Evolutionary conservation across 2,113 vertebrate species (phyloP).

Genomic region (Nothobranchius kuhntae): DNA sequence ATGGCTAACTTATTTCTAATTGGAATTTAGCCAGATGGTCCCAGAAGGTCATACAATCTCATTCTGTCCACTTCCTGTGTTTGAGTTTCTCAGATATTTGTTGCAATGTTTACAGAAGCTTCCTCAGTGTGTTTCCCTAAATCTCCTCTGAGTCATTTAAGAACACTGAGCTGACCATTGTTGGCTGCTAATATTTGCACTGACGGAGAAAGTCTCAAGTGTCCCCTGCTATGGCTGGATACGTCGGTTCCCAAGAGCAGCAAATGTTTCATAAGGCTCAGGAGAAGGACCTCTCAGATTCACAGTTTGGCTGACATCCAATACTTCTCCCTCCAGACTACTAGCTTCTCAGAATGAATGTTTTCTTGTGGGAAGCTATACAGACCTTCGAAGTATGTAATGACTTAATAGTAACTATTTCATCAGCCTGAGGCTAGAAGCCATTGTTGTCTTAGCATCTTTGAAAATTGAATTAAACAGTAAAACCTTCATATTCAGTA

Average conservation of each 20-base stretch:
- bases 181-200: constrained; percentile 40
- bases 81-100: constrained; percentile 20
- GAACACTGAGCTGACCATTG: constrained; percentile 21
- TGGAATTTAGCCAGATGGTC: constrained; percentile 35
- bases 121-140: constrained; percentile 10
- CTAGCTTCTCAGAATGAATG: constrained; percentile 14
- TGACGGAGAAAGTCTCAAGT: constrained; percentile 1
- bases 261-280: constrained; percentile 7
- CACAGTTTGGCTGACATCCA: constrained; percentile 26
- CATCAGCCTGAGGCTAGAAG: constrained; percentile 3
- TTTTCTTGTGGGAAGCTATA: constrained; percentile 11
- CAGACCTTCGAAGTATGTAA: constrained; percentile 21
- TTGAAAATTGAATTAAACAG: constrained; percentile 22
- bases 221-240: constrained; percentile 7
- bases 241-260: constrained; percentile 20
- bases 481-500: constrained; percentile 32
- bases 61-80: constrained; percentile 19
- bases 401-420: constrained; percentile 21
- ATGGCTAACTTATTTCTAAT: constrained; percentile 1
- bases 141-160: constrained; percentile 35
- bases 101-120: constrained; percentile 44
- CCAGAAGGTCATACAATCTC: constrained; percentile 18
- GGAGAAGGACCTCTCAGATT: constrained; percentile 14
- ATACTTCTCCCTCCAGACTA: constrained; percentile 21
- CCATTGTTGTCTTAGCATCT: not conserved